These are phyloP conservation scores for Drosophila robusta DNA, from an alignment of 2,888 invertebrate species.

Conservation along the genomic window DNA sequence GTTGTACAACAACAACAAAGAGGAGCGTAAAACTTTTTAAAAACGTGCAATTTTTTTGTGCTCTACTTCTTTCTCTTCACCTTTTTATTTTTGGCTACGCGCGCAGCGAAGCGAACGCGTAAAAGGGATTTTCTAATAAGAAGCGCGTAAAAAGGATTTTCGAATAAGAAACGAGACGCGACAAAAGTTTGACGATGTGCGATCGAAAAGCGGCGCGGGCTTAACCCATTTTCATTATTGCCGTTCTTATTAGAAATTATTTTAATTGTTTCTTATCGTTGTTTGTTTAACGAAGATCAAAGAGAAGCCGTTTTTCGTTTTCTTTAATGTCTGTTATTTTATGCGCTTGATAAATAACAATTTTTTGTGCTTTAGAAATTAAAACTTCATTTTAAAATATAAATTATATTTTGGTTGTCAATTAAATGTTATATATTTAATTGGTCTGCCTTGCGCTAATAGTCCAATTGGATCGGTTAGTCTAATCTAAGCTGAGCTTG, in stretches of 20 bases:
- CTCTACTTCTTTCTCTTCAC: conserved; percentile 7
- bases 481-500: neutral
- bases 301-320: conserved; percentile 22
- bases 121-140: conserved; percentile 67
- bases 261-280: conserved; percentile 33
- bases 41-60: conserved; percentile 53
- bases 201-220: conserved; percentile 21
- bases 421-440: neutral
- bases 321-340: conserved; percentile 21
- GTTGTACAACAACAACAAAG: conserved; percentile 30
- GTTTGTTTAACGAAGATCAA: conserved; percentile 31
- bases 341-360: conserved; percentile 22
- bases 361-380: conserved; percentile 1
- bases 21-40: conserved; percentile 47
- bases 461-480: neutral
- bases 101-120: conserved; percentile 47
- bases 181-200: conserved; percentile 47
- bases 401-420: neutral
- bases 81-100: conserved; percentile 17
- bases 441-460: neutral
- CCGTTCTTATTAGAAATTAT: conserved; percentile 51
- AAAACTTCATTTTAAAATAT: neutral
- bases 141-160: conserved; percentile 28
- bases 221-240: conserved; percentile 28
- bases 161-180: conserved; percentile 21